A percentile compares a stretch with the other conserved stretches of the same genome.
These are phyloP conservation scores for Merops nubicus DNA, from an alignment of 2,113 vertebrate genomes.

Conservation along the genomic window DNA sequence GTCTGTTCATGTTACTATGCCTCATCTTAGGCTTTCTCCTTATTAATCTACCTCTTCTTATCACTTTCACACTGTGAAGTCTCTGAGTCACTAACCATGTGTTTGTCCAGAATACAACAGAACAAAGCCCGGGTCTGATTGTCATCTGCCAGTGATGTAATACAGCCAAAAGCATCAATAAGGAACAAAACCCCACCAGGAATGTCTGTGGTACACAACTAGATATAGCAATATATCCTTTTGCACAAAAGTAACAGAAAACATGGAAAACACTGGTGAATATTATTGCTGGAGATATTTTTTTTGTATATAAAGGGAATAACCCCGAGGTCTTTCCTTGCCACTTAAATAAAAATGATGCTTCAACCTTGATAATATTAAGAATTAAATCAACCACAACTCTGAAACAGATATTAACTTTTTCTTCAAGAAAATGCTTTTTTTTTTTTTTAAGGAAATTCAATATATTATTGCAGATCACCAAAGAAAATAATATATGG, in stretches of 20 bases:
- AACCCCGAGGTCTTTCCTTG: neutral
- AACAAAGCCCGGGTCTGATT: neutral
- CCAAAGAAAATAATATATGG: neutral
- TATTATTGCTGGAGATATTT: neutral
- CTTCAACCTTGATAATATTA: neutral
- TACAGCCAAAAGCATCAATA: neutral
- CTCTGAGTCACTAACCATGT: neutral
- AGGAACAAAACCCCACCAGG: neutral
- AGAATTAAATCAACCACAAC: neutral
- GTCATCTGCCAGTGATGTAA: neutral
- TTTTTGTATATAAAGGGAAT: neutral
- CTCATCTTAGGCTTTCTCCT: neutral
- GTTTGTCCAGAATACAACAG: neutral
- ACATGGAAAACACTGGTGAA: neutral
- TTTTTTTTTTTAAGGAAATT: neutral
- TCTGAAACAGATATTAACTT: too few relatives aligned
- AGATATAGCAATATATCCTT: fast-evolving
- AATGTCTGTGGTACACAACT: neutral
- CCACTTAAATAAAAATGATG: neutral
- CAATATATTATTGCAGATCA: neutral
- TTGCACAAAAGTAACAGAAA: neutral
- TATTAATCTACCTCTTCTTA: neutral
- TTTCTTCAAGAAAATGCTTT: too few relatives aligned
- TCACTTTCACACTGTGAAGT: neutral
- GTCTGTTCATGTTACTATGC: neutral